Percentiles rank a stretch among this genome's conserved stretches.
These are phyloP conservation scores for Epizoanthus ramosus DNA, from an alignment of 92 coral and sea anemone genomes.

Conservation along the genomic window DNA sequence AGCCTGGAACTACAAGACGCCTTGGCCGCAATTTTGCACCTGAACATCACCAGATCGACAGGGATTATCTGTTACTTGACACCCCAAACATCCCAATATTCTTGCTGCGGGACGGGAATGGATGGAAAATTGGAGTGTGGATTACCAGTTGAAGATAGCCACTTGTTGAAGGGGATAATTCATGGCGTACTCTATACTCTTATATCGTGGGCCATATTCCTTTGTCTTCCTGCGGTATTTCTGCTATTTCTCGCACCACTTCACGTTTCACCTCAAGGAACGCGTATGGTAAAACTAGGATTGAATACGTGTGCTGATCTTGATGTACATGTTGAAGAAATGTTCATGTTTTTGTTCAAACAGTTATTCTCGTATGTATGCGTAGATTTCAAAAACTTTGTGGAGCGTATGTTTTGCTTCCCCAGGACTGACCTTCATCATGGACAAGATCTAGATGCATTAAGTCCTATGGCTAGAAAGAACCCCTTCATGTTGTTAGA, in stretches of 20 bases:
- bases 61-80: slow-evolving; percentile 2
- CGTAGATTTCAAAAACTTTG: neutral
- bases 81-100: neutral
- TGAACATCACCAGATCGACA: neutral
- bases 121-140: neutral
- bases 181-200: too few species aligned
- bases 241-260: neutral
- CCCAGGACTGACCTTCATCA: neutral
- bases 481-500: too few species aligned
- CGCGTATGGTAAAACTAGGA: neutral
- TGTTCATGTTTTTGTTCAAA: neutral
- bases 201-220: neutral
- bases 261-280: neutral
- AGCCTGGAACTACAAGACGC: neutral
- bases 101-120: neutral
- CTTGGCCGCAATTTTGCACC: neutral
- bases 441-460: neutral
- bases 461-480: neutral
- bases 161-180: neutral
- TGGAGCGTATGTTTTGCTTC: neutral
- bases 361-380: neutral
- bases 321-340: neutral
- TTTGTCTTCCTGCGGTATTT: neutral
- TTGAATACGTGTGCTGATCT: neutral
- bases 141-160: neutral